These are phyloP conservation scores for Quadroppia sp. DNA, from an alignment of 2,888 invertebrate species.

Conservation along the genomic window DNA sequence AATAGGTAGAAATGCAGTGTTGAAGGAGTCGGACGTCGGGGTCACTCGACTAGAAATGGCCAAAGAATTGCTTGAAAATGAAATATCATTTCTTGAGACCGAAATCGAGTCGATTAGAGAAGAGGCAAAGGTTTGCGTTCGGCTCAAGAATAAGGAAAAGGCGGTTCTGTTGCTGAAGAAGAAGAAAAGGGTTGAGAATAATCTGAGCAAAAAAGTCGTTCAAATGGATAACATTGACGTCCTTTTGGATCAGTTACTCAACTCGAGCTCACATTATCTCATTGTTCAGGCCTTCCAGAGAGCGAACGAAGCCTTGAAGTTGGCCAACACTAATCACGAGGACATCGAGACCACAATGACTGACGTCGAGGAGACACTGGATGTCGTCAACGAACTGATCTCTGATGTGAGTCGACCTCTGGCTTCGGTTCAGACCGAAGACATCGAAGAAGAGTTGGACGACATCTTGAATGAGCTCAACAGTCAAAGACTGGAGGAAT, in stretches of 20 bases:
- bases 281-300: slow-evolving; percentile 37
- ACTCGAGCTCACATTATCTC: slow-evolving; percentile 27
- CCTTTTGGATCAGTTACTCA: slow-evolving; percentile 36
- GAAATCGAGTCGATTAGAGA: slow-evolving; percentile 38
- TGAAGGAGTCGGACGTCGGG: slow-evolving; percentile 39
- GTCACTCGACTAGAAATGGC: slow-evolving; percentile 37
- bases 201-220: slow-evolving; percentile 36
- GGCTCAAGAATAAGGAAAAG: slow-evolving; percentile 33
- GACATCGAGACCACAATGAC: slow-evolving; percentile 36
- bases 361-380: slow-evolving; percentile 40
- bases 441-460: slow-evolving; percentile 40
- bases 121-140: slow-evolving; percentile 30
- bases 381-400: slow-evolving; percentile 3
- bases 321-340: slow-evolving; percentile 5
- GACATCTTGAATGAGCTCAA: slow-evolving; percentile 38
- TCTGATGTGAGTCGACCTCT: slow-evolving; percentile 37
- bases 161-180: slow-evolving; percentile 37
- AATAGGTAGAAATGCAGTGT: slow-evolving; percentile 24
- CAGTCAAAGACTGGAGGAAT: not conserved
- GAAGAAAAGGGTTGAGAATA: slow-evolving; percentile 39
- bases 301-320: slow-evolving; percentile 37
- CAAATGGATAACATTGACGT: slow-evolving; percentile 41
- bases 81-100: slow-evolving; percentile 18
- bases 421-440: not conserved
- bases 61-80: slow-evolving; percentile 39